Percentiles rank a stretch among this genome's conserved stretches.
Evolutionary conservation across 2,113 vertebrate genomes (phyloP).

Genomic region (Cephalopterus ornatus): DNA sequence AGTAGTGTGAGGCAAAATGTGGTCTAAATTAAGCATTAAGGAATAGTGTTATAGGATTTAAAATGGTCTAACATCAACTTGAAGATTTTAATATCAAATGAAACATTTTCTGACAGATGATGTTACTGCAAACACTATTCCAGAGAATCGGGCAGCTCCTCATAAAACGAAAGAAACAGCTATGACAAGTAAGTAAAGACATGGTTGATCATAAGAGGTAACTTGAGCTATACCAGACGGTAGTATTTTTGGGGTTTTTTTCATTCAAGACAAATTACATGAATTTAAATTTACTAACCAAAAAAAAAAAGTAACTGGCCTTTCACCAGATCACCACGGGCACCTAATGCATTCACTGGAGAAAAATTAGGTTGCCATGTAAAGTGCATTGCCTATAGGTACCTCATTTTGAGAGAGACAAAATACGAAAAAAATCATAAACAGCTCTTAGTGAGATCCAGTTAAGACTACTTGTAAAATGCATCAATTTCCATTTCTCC

Average conservation of each 20-base stretch:
- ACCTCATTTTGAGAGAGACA: background rate
- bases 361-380: background rate
- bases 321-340: background rate
- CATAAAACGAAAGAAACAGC: background rate
- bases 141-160: background rate
- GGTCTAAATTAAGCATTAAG: background rate
- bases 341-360: background rate
- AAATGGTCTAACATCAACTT: background rate
- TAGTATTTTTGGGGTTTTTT: background rate
- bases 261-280: background rate
- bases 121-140: background rate
- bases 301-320: background rate
- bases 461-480: background rate
- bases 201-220: background rate
- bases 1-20: background rate
- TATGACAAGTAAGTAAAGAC: background rate
- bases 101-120: conserved; percentile 14
- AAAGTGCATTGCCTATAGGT: background rate
- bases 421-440: background rate
- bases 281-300: background rate
- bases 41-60: background rate
- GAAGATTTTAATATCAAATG: conserved; percentile 4
- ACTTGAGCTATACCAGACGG: background rate
- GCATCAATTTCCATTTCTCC: background rate
- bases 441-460: background rate